These are phyloP conservation scores for Penaeus monodon DNA, from an alignment of 2,888 invertebrate genomes.

Conservation along the genomic window DNA sequence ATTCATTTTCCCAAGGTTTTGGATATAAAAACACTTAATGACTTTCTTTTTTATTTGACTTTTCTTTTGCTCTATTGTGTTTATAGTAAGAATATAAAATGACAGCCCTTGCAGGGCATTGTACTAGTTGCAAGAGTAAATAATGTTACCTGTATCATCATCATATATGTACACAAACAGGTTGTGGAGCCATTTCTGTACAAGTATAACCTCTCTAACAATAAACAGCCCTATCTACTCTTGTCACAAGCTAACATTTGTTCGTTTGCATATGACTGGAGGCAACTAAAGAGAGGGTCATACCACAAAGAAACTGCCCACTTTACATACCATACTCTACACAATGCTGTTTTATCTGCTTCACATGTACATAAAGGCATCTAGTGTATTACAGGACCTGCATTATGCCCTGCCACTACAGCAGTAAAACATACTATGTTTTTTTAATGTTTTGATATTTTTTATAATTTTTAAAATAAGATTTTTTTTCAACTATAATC, in stretches of 20 bases:
- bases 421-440: slow-evolving; percentile 32
- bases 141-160: slow-evolving; percentile 46
- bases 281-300: slow-evolving; percentile 21
- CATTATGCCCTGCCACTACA: slow-evolving; percentile 33
- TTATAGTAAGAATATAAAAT: slow-evolving; percentile 60
- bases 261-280: slow-evolving; percentile 21
- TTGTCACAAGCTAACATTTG: slow-evolving; percentile 19
- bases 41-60: slow-evolving; percentile 42
- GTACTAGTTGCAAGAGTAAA: slow-evolving; percentile 61
- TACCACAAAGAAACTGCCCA: slow-evolving; percentile 25
- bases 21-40: slow-evolving; percentile 21
- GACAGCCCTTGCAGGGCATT: slow-evolving; percentile 54
- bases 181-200: slow-evolving; percentile 27
- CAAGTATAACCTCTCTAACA: slow-evolving; percentile 1
- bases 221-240: slow-evolving; percentile 15
- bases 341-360: slow-evolving; percentile 42
- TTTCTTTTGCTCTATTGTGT: slow-evolving; percentile 51
- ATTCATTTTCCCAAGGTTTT: neutral
- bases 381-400: slow-evolving; percentile 46
- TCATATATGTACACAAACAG: slow-evolving; percentile 46
- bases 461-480: slow-evolving; percentile 33
- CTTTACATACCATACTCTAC: slow-evolving; percentile 34
- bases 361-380: slow-evolving; percentile 48
- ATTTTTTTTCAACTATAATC: slow-evolving; percentile 39
- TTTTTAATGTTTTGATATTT: slow-evolving; percentile 29